Percentiles rank a stretch among this genome's conserved stretches.
phyloP scores from a whole-genome alignment of 1,140 invertebrate species.

The Gonatopus flavifemur region DNA sequence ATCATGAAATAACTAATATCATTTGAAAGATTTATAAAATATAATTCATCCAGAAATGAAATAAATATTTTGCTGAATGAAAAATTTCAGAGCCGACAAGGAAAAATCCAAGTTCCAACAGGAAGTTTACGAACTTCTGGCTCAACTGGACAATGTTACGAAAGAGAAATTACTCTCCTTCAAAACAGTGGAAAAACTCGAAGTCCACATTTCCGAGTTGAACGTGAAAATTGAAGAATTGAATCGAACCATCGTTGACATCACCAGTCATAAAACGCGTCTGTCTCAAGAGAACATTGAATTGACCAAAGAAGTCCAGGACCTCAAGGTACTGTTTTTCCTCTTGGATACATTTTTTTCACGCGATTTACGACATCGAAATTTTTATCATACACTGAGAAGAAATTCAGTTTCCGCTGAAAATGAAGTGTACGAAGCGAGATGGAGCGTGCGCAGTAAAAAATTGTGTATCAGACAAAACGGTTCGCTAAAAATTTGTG shows the following conservation, averaged over 20 bases:
- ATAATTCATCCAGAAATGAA: too few relatives aligned
- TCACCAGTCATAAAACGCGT: slow-evolving; percentile 87
- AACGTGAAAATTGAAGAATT: slow-evolving; percentile 94
- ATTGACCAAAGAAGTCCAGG: slow-evolving; percentile 90
- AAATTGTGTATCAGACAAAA: neutral
- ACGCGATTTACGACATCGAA: too few relatives aligned
- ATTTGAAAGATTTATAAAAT: too few relatives aligned
- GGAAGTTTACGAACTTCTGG: slow-evolving; percentile 92
- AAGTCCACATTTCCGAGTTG: slow-evolving; percentile 84
- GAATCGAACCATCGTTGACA: slow-evolving; percentile 91
- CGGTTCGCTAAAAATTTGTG: neutral
- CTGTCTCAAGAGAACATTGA: slow-evolving; percentile 92
- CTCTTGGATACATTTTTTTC: too few relatives aligned
- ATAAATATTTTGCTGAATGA: too few relatives aligned
- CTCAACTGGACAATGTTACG: slow-evolving; percentile 88
- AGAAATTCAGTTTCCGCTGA: too few relatives aligned
- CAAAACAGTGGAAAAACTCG: slow-evolving; percentile 89
- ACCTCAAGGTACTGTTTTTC: slow-evolving; percentile 72
- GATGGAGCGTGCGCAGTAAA: neutral
- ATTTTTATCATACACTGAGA: too few relatives aligned
- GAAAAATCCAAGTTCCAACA: slow-evolving; percentile 95
- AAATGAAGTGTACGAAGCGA: too few relatives aligned
- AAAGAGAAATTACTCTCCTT: slow-evolving; percentile 86
- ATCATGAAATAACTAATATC: too few relatives aligned
- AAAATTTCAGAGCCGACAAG: slow-evolving; percentile 82